These are phyloP conservation scores for Petaurus breviceps DNA, from an alignment of 2,113 vertebrate species.

Conservation along the genomic window DNA sequence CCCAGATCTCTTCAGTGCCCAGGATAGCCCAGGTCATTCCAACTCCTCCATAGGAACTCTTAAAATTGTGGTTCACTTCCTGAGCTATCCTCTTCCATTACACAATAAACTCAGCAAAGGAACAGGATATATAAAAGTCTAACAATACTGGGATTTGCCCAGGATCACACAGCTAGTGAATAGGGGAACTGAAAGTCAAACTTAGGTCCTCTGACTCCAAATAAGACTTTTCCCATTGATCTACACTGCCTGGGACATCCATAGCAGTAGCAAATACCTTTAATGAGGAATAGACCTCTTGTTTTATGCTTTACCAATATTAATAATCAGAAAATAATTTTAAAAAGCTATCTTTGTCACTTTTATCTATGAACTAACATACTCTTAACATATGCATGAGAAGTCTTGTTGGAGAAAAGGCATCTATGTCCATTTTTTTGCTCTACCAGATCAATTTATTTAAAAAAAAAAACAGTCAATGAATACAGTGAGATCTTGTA, in stretches of 20 bases:
- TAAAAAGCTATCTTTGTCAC: neutral
- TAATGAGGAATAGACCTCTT: neutral
- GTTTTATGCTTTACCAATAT: neutral
- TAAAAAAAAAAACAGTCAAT: neutral
- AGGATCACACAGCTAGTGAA: neutral
- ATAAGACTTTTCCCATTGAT: neutral
- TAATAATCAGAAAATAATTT: neutral
- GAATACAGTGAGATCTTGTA: neutral
- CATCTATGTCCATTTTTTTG: neutral
- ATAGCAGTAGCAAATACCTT: neutral
- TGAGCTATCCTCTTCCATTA: neutral
- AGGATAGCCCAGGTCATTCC: no score
- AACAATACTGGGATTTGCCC: no score
- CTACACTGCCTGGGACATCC: neutral
- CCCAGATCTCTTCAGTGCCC: neutral
- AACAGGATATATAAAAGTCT: neutral
- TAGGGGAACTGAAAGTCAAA: neutral
- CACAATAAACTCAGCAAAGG: neutral
- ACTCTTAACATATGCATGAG: neutral
- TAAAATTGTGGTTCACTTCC: neutral
- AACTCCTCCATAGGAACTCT: neutral
- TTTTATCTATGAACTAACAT: neutral
- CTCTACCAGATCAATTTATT: neutral
- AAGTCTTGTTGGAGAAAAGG: neutral
- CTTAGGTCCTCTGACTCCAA: no score